Evolutionary conservation across 1,140 invertebrate genomes (phyloP).

Genomic region (Nixonia krombeini): DNA sequence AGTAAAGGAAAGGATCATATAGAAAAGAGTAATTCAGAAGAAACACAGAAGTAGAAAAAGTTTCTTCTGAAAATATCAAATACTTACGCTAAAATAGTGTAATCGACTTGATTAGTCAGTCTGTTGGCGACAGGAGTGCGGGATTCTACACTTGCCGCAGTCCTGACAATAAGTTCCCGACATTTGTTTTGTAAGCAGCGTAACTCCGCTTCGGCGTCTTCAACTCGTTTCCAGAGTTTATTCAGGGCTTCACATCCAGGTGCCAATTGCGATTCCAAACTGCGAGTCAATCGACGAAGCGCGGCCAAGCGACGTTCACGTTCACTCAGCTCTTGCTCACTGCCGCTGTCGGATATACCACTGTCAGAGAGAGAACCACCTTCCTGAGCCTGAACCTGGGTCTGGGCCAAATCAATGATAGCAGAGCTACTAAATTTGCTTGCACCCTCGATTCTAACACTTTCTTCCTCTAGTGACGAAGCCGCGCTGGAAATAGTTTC

Average conservation of each 20-base stretch:
- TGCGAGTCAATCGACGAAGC: slow-evolving; percentile 77
- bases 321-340: slow-evolving; percentile 81
- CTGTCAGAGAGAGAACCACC: slow-evolving; percentile 81
- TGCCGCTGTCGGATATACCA: slow-evolving; percentile 83
- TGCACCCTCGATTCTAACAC: slow-evolving; percentile 24
- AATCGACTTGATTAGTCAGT: slow-evolving; percentile 12
- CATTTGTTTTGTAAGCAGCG: slow-evolving; percentile 84
- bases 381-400: too few species aligned
- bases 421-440: slow-evolving; percentile 53
- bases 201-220: slow-evolving; percentile 84
- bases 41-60: neutral
- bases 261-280: slow-evolving; percentile 77
- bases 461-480: slow-evolving; percentile 35
- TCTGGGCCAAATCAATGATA: slow-evolving; percentile 36
- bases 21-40: slow-evolving; percentile 2
- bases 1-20: too few species aligned
- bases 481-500: slow-evolving; percentile 31
- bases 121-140: slow-evolving; percentile 30
- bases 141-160: slow-evolving; percentile 73
- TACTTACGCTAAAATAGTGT: slow-evolving; percentile 42
- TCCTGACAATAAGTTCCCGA: slow-evolving; percentile 79
- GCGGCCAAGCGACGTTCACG: slow-evolving; percentile 79
- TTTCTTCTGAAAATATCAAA: neutral
- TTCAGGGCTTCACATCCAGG: slow-evolving; percentile 76
- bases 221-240: slow-evolving; percentile 76